phyloP scores from a whole-genome alignment of 2,113 vertebrate species.

The Cephalopholis sonnerati region DNA sequence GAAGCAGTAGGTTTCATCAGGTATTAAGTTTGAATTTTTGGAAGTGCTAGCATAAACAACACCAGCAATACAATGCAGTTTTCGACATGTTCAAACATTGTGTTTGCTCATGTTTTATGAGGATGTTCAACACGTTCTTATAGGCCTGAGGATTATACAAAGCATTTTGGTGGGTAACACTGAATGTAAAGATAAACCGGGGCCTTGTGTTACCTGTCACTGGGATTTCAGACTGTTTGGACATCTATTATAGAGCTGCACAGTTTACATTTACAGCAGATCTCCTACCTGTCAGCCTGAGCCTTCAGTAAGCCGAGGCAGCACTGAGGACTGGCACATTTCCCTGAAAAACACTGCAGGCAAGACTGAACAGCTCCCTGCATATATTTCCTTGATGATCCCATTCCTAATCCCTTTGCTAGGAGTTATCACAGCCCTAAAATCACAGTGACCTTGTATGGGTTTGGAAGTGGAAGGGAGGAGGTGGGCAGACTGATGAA shows the following conservation, averaged over 20 bases:
- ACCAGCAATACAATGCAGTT: neutral
- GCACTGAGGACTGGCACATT: neutral
- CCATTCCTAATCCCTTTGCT: conserved; percentile 21
- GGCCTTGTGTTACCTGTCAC: neutral
- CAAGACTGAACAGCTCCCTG: conserved; percentile 27
- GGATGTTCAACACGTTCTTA: neutral
- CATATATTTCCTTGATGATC: conserved; percentile 34
- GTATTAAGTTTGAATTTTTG: neutral
- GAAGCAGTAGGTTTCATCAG: neutral
- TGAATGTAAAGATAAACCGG: neutral
- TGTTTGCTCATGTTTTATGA: neutral
- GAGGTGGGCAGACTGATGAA: neutral
- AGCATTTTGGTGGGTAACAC: too few species aligned
- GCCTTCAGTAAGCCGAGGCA: neutral
- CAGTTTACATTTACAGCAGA: conserved; percentile 15
- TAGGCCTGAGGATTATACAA: neutral
- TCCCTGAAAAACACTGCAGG: conserved; percentile 29
- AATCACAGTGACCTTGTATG: conserved; percentile 64
- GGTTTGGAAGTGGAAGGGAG: conserved; percentile 29
- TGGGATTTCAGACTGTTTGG: neutral
- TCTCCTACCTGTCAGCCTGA: conserved; percentile 4
- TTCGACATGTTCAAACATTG: neutral
- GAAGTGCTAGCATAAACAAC: neutral
- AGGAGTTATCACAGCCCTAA: conserved; percentile 48
- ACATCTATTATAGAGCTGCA: conserved; percentile 4